phyloP scores from a whole-genome alignment of 2,888 invertebrate species.

The Cephus rjabovi region DNA sequence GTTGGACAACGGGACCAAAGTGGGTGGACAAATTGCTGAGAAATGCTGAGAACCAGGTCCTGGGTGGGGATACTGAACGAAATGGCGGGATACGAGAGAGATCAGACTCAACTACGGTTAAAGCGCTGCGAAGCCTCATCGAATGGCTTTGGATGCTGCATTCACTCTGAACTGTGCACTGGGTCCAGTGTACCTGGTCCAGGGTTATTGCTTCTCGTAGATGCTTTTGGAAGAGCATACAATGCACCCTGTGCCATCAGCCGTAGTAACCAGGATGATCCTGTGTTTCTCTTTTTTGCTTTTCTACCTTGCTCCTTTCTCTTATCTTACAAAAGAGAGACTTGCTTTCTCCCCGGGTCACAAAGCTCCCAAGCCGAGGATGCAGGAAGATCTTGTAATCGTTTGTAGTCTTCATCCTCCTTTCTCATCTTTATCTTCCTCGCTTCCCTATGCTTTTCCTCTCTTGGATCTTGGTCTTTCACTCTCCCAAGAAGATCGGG shows the following conservation, averaged over 20 bases:
- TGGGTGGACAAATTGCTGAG: too few species aligned
- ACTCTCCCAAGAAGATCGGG: too few species aligned
- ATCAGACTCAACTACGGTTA: constrained; percentile 30
- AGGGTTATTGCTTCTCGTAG: too few species aligned
- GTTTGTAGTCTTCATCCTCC: not conserved
- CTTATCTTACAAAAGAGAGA: not conserved
- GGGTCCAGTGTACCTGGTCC: too few species aligned
- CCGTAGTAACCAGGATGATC: not conserved
- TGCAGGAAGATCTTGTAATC: constrained; percentile 29
- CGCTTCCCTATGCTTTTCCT: not conserved
- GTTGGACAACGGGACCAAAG: too few species aligned
- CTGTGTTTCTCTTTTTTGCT: not conserved
- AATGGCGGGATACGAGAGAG: too few species aligned
- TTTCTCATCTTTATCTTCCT: not conserved
- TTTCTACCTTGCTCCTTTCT: not conserved
- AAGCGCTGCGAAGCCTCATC: constrained; percentile 37
- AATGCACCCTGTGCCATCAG: too few species aligned
- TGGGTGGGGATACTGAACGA: too few species aligned
- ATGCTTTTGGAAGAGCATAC: too few species aligned
- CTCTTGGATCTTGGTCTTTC: too few species aligned
- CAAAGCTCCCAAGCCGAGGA: constrained; percentile 29
- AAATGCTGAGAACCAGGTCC: too few species aligned
- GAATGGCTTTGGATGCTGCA: constrained; percentile 23
- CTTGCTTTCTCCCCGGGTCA: not conserved
- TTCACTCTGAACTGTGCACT: too few species aligned